Evolutionary conservation across 2,113 vertebrate species (phyloP), one percentile per base, ranked within the genome.

Genomic region (Varanus komodoensis): DNA sequence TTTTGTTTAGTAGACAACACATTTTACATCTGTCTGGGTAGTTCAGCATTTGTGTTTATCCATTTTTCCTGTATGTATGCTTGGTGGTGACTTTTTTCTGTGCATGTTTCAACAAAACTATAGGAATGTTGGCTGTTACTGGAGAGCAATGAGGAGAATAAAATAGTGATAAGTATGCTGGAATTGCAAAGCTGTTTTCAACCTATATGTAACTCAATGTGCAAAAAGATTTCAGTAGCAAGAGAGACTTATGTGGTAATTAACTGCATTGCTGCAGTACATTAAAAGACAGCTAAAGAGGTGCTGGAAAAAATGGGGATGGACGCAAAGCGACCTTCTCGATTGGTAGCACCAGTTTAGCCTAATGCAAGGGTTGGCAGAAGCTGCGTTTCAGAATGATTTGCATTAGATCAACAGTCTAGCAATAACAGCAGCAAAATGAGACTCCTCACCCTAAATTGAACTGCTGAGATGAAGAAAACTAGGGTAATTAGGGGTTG

Each of bases 81-180:
- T 92, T 95, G 94, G 91, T 93, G 92, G 86, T 93, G 93, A 84
- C 83, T 96, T 89, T 87, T 92, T 94, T 96, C 93, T 92, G 89
- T 89, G 91, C 90, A 48, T 94, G 95, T 91, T 61, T 94, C 94
- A 91, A 87, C 85, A 93, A 94, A 95, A 86, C 5, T 54, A 61
- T 89, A 92, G 90, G 93, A 94, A 77, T 94, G 84, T 92, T 93
- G 92, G 89, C 82, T 78, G 87, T 64, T 82, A 71, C 90, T 94
- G 93, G 82, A 88, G 91, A 93, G 61, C 0, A 85, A 94, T 69
- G 87, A 77, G 75, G 38, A 54, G 38, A 90, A 86, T 86, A 3
- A 84, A 92, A 88, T 0, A 8, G n/a, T 32, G n/a, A 23, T 2
- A 17, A 80, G 67, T 54, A 81, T 93, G 25, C 86, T 38, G 89